Base-by-base conservation (phyloP, 1,140 invertebrate species). In the Drosophila pectinifera region DNA sequence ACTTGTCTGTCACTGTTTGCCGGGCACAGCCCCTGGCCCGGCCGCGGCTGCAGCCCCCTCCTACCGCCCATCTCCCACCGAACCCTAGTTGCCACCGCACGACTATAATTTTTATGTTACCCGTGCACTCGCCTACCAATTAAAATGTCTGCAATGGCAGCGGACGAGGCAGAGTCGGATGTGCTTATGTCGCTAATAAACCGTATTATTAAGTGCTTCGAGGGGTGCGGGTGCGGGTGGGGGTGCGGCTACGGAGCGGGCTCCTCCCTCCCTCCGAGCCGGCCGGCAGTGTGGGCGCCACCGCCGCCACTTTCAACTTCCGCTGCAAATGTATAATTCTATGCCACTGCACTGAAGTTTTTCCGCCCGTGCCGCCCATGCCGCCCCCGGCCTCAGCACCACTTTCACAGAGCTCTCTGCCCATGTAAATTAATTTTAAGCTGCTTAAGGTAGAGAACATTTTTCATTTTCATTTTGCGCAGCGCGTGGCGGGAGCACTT, bases 181-280 rank as follows among this genome's bases (percentile, higher is more conserved):
- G 85, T 89, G 85, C 84, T 89, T 89, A 89, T 89, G 84, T 89
- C 84, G 84, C 84, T 89, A 89, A 89, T 89, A 89, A 89, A 89
- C 84, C 84, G 69, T 89, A 89, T 89, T 89, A 89, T 89, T 89
- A 89, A 89, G 84, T 89, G 76, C 73, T 82, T 61, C 80, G 36
- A 8, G 62, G 42, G 53, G 39, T 36, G n/a, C 18, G 42, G 53
- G 39, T 36, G 22, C n/a, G 20, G 58, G 28, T 46, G 1, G 41
- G n/a, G 42, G 18, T 26, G 22, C 42, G 24, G 7, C 20, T 28
- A n/a, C 5, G 16, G 41, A n/a, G 20, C 48, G n/a, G 18, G 41
- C 28, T 24, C 28, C 41, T 28, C 10, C 28, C 41, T 28, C 10
- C 22, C 34, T 22, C 11, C n/a, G 53, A 28, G 36, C 48, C 16